A percentile compares a stretch with the other conserved stretches of the same genome.
These are phyloP conservation scores for Stichodactyla mertensii DNA, from an alignment of 64 coral and sea anemone species.

Conservation along the genomic window DNA sequence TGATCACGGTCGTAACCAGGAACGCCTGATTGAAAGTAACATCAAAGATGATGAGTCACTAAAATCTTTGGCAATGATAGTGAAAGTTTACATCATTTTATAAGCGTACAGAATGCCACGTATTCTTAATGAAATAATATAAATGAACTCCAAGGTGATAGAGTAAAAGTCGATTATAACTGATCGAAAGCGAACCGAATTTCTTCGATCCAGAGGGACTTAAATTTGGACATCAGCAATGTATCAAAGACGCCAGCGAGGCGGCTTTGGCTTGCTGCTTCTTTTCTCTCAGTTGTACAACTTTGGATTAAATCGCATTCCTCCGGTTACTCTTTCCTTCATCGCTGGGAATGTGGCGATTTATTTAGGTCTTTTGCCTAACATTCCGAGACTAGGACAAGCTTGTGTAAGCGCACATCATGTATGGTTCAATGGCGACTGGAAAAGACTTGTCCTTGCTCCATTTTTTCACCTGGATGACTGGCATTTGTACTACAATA, in stretches of 20 bases:
- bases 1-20: not conserved
- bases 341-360: conserved; percentile 83
- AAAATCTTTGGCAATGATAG: not conserved
- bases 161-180: not conserved
- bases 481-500: conserved; percentile 97
- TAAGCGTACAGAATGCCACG: conserved; percentile 12
- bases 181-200: not conserved
- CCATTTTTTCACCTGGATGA: conserved; percentile 91
- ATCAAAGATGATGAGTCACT: conserved; percentile 20
- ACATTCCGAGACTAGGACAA: conserved; percentile 65
- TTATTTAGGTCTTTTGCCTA: conserved; percentile 65
- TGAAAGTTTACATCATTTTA: conserved; percentile 25
- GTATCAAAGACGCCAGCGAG: conserved; percentile 64
- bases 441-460: conserved; percentile 75
- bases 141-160: not conserved
- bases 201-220: not conserved
- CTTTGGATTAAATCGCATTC: conserved; percentile 81
- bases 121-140: conserved; percentile 1
- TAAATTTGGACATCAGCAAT: conserved; percentile 12
- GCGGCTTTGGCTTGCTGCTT: conserved; percentile 74
- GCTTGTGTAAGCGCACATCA: conserved; percentile 89
- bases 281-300: conserved; percentile 73
- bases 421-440: conserved; percentile 89
- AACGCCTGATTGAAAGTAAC: not conserved
- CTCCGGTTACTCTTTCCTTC: conserved; percentile 81